phyloP scores from a whole-genome alignment of 2,888 invertebrate species.

The Scaptomyza polygonia region DNA sequence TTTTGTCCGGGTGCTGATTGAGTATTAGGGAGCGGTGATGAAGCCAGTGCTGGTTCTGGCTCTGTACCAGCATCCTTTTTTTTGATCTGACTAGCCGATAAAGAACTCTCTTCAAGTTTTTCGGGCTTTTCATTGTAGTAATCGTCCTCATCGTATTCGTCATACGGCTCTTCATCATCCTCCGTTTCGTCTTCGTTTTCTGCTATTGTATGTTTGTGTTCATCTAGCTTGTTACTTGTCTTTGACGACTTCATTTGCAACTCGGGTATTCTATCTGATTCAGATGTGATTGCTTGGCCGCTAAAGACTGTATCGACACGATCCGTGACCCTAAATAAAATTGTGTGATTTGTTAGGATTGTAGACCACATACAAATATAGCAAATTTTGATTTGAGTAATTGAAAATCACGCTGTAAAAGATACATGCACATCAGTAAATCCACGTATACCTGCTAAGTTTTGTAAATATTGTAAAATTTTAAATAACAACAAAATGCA shows the following conservation, averaged over 20 bases:
- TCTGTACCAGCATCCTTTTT: slow-evolving; percentile 21
- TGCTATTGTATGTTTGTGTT: slow-evolving; percentile 79
- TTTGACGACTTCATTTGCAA: slow-evolving; percentile 80
- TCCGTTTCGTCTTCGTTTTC: slow-evolving; percentile 86
- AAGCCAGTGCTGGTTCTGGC: slow-evolving; percentile 14
- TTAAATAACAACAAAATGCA: no score
- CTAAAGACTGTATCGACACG: slow-evolving; percentile 81
- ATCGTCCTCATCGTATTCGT: slow-evolving; percentile 86
- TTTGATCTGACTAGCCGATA: slow-evolving; percentile 37
- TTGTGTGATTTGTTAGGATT: not conserved
- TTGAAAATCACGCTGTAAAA: no score
- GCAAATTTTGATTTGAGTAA: no score
- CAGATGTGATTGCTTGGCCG: slow-evolving; percentile 68
- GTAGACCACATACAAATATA: not conserved
- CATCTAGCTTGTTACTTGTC: slow-evolving; percentile 65
- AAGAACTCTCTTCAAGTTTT: slow-evolving; percentile 71
- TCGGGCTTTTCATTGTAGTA: slow-evolving; percentile 85
- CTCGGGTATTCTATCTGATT: slow-evolving; percentile 72
- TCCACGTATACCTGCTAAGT: no score
- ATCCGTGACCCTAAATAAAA: slow-evolving; percentile 77
- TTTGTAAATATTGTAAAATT: no score
- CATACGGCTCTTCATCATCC: slow-evolving; percentile 85
- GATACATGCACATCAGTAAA: no score
- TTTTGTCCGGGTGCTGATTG: slow-evolving; percentile 81
- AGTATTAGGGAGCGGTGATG: slow-evolving; percentile 62